A percentile compares a stretch with the other conserved stretches of the same genome.
Evolutionary conservation across 1,140 invertebrate genomes (phyloP).

Genomic region (Zaprionus nigranus): DNA sequence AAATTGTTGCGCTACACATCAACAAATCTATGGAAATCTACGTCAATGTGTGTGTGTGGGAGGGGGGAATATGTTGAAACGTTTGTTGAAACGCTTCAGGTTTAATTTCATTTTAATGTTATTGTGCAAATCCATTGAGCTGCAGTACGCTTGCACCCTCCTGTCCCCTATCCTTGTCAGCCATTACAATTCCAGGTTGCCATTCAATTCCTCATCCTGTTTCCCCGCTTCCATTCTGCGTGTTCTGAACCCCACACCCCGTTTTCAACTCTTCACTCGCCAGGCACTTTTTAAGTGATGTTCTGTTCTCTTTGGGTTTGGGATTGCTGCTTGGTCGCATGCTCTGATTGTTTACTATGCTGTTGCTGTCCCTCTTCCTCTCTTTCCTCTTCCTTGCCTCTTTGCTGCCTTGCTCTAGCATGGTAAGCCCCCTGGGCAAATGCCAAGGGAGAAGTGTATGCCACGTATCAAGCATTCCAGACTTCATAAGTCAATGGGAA

Average conservation of each 20-base stretch:
- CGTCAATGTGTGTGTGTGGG: background rate
- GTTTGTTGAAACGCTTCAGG: slow-evolving; percentile 35
- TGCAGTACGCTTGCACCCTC: slow-evolving; percentile 2
- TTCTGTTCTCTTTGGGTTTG: slow-evolving; percentile 8
- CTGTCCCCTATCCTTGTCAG: background rate
- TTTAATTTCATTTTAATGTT: slow-evolving; percentile 58
- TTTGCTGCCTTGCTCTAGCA: background rate
- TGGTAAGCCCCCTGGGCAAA: no score
- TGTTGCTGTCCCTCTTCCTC: background rate
- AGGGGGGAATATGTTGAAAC: background rate
- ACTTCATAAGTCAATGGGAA: no score
- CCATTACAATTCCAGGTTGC: slow-evolving; percentile 19
- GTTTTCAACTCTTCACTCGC: background rate
- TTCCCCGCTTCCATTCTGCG: slow-evolving; percentile 8
- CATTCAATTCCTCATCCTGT: slow-evolving; percentile 34
- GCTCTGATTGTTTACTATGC: background rate
- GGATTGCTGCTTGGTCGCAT: background rate
- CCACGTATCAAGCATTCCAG: no score
- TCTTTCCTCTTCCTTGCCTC: no score
- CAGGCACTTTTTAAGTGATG: slow-evolving; percentile 9
- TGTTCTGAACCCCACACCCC: slow-evolving; percentile 9
- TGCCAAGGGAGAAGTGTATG: no score
- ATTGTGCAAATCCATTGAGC: slow-evolving; percentile 38
- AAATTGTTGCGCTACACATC: slow-evolving; percentile 52
- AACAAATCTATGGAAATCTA: slow-evolving; percentile 4